phyloP scores from a whole-genome alignment of 2,888 invertebrate genomes.

The Pedicia rivosa region DNA sequence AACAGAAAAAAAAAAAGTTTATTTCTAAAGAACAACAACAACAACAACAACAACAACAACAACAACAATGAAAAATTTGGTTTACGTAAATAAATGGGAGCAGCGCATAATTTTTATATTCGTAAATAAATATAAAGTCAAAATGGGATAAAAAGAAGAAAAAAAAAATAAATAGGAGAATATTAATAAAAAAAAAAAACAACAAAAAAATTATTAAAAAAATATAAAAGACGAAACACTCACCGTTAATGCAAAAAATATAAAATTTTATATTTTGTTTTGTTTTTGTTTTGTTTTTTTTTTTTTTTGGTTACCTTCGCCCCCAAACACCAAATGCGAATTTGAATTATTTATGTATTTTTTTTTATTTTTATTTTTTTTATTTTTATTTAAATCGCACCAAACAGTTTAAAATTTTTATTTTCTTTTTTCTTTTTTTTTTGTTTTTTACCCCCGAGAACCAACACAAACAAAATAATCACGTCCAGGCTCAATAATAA shows the following conservation, averaged over 20 bases:
- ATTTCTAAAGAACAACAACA: too few relatives aligned
- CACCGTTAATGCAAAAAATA: constrained; percentile 6
- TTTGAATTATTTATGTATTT: constrained; percentile 1
- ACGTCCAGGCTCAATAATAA: constrained; percentile 3
- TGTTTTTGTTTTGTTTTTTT: too few relatives aligned
- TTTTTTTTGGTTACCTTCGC: constrained; percentile 7
- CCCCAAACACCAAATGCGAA: constrained; percentile 7
- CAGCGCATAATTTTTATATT: too few relatives aligned
- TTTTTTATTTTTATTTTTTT: too few relatives aligned
- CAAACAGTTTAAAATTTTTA: neutral
- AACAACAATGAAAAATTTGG: too few relatives aligned
- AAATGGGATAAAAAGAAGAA: too few relatives aligned
- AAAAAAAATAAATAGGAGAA: constrained; percentile 1
- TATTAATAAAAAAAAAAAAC: constrained; percentile 3
- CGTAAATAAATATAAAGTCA: too few relatives aligned
- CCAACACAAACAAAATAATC: constrained; percentile 6
- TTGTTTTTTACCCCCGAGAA: constrained; percentile 5
- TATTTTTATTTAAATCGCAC: too few relatives aligned
- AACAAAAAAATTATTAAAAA: constrained; percentile 2
- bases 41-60: too few relatives aligned
- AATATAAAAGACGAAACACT: constrained; percentile 8
- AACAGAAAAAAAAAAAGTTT: too few relatives aligned
- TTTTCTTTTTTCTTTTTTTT: neutral
- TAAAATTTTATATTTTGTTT: neutral
- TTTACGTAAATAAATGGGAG: too few relatives aligned